A percentile compares a stretch with the other conserved stretches of the same genome.
Conservation (phyloP, 2,888 invertebrate genomes). For the Philereme transversata region DNA sequence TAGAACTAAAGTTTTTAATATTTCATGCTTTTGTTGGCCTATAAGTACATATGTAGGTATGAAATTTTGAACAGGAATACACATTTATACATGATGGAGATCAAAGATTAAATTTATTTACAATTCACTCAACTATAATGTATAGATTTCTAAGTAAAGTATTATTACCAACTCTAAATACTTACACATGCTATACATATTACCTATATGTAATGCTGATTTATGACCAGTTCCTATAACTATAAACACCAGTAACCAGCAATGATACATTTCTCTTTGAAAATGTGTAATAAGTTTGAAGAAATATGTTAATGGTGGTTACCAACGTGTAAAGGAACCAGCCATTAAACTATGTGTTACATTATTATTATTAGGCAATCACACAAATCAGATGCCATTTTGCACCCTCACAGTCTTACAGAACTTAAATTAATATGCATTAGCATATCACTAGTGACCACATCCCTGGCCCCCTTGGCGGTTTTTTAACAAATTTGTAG, state of each 20-base stretch:
- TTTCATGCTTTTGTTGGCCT: too few species aligned
- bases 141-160: background rate
- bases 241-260: too few species aligned
- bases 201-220: too few species aligned
- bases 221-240: too few species aligned
- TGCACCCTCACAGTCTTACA: background rate
- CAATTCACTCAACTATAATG: background rate
- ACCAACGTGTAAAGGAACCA: too few species aligned
- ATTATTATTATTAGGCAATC: background rate
- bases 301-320: too few species aligned
- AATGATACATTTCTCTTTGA: too few species aligned
- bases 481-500: slow-evolving; percentile 69
- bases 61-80: background rate
- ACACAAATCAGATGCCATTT: background rate
- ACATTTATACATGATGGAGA: slow-evolving; percentile 5
- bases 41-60: too few species aligned
- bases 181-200: too few species aligned
- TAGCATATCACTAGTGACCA: slow-evolving; percentile 22
- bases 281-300: too few species aligned
- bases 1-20: too few species aligned
- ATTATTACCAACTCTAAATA: too few species aligned
- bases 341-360: background rate
- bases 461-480: slow-evolving; percentile 47
- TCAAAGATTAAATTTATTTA: slow-evolving; percentile 18
- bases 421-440: background rate